Conservation (phyloP, 2,797 vertebrate genomes). For the Squalus acanthias region DNA sequence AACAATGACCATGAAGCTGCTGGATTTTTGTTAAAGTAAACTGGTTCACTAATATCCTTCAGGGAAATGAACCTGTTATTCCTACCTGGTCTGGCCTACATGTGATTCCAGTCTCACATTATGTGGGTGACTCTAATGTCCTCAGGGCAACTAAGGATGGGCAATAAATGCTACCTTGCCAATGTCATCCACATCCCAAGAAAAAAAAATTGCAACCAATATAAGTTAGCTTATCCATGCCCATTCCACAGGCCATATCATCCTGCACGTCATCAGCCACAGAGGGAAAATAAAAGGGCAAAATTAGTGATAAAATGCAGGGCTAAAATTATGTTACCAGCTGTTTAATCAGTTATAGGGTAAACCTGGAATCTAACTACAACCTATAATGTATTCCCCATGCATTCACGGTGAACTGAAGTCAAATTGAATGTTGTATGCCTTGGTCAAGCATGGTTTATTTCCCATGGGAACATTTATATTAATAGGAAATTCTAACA, state of each 20-base stretch:
- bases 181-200: background rate
- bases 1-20: background rate
- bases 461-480: slow-evolving; percentile 36
- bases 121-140: background rate
- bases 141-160: background rate
- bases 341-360: background rate
- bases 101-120: background rate
- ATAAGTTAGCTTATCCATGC: background rate
- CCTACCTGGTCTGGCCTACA: background rate
- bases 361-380: background rate
- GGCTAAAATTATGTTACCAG: background rate
- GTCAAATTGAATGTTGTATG: slow-evolving; percentile 34
- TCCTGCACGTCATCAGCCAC: background rate
- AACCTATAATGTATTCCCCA: slow-evolving; percentile 9
- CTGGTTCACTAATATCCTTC: background rate
- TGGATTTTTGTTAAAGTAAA: background rate
- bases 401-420: slow-evolving; percentile 15
- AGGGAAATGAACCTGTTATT: background rate
- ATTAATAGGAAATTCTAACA: slow-evolving; percentile 37
- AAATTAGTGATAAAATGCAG: background rate
- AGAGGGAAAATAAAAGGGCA: background rate
- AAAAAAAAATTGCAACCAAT: background rate
- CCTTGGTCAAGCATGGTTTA: slow-evolving; percentile 37
- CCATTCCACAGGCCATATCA: background rate
- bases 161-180: background rate